Evolutionary conservation across 2,797 vertebrate genomes (phyloP), one percentile per base, ranked within the genome.

Genomic region (Phataginus tricuspis): DNA sequence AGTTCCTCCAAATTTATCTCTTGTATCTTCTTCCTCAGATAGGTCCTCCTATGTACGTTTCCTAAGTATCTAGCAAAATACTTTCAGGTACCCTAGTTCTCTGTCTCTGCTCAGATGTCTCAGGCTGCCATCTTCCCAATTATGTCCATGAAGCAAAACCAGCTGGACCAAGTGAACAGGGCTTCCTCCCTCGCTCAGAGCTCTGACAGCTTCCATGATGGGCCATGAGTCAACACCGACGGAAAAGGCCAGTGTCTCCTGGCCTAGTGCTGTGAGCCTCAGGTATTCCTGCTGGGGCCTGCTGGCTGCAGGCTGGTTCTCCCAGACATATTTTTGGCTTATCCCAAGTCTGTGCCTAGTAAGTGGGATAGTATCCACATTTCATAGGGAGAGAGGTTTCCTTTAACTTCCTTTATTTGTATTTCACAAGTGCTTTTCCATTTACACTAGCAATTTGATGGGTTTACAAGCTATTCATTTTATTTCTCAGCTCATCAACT

Each of bases 121-220:
- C 59, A 13, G 51, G 74, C n/a, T 39, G 34, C 27, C 15, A 21
- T 13, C 37, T 87, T 55, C 66, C 79, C 59, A 55, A 55, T 72
- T 87, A 42, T 92, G 85, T 23, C 61, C n/a, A 39, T 75, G 86
- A 74, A 63, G 29, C 61, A 82, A 59, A 90, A 68, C 15, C 18
- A 90, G 8, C 42, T 39, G 61, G 61, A 10, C 10, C 21, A 55
- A 34, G 27, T 2, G 12, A 64, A 2, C 12, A 42, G n/a, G 3
- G 2, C 10, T 10, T 84, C 16, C 51, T 59, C 3, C 23, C 8
- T 90, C 59, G 29, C 16, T 21, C 18, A 39, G 49, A 16, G 7
- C 55, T 88, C 80, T 49, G 37, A 78, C 34, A 51, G 23, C 7
- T 21, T 21, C 45, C 13, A 12, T 0, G 3, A 45, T 34, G 72